A percentile compares a stretch with the other conserved stretches of the same genome.
Evolutionary conservation across 2,797 vertebrate genomes (phyloP).

Genomic region (Falco biarmicus): DNA sequence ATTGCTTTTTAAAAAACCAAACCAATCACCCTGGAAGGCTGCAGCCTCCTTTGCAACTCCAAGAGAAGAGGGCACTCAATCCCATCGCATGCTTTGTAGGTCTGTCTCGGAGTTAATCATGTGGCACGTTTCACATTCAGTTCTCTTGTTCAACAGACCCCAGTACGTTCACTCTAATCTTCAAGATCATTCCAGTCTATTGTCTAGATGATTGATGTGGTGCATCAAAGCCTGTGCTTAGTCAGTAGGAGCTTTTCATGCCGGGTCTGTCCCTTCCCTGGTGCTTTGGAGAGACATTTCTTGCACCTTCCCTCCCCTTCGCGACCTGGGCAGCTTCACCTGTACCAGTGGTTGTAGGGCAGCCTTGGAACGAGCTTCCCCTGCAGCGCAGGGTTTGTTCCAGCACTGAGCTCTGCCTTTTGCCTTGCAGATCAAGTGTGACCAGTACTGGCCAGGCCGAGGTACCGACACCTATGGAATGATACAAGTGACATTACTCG

Average conservation of each 20-base stretch:
- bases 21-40: neutral
- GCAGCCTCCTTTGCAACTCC: neutral
- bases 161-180: neutral
- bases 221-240: neutral
- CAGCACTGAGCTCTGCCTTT: neutral
- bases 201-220: neutral
- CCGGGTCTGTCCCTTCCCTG: neutral
- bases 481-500: constrained; percentile 94
- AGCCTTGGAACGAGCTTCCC: neutral
- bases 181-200: constrained; percentile 8
- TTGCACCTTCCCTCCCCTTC: neutral
- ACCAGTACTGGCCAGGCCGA: constrained; percentile 97
- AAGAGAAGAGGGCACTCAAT: neutral
- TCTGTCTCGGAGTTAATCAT: constrained; percentile 11
- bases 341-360: rapidly evolving
- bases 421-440: constrained; percentile 89
- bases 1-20: neutral
- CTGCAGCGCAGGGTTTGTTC: neutral
- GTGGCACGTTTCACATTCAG: constrained; percentile 11
- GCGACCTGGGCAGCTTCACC: neutral
- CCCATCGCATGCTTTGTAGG: neutral
- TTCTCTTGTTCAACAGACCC: constrained; percentile 37
- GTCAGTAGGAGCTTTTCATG: neutral
- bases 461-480: constrained; percentile 95
- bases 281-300: neutral